phyloP scores from a whole-genome alignment of 2,113 vertebrate genomes.

The Trogon surrucura region DNA sequence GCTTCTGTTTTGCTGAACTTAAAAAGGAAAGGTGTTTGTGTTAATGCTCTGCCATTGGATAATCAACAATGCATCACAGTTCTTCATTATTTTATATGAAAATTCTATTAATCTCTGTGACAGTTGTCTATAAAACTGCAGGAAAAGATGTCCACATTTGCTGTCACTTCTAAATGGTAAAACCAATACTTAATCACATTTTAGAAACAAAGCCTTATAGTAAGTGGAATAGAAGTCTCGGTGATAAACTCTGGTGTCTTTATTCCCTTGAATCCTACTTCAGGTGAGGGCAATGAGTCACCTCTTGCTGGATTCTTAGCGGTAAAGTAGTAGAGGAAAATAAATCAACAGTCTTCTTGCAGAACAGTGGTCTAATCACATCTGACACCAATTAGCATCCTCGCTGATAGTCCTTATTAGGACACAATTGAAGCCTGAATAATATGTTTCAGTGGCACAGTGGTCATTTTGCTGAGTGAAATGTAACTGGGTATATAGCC shows the following conservation, averaged over 20 bases:
- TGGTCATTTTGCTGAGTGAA: background rate
- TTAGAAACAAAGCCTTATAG: background rate
- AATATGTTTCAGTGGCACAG: background rate
- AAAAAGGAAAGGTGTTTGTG: background rate
- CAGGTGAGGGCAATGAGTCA: background rate
- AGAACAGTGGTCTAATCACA: slow-evolving; percentile 30
- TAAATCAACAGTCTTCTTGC: background rate
- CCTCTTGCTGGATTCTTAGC: background rate
- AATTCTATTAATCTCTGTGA: background rate
- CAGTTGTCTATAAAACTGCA: background rate
- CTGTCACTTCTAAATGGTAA: background rate
- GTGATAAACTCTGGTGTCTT: background rate
- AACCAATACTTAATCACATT: background rate
- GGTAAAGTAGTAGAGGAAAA: background rate
- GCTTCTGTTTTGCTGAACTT: background rate
- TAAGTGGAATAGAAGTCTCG: background rate
- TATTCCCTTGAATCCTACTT: background rate
- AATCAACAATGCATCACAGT: background rate
- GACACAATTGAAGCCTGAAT: background rate
- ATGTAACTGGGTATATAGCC: background rate
- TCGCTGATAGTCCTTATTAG: slow-evolving; percentile 6
- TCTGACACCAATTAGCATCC: slow-evolving; percentile 26
- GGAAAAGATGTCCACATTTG: background rate
- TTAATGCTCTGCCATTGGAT: background rate
- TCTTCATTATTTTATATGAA: background rate